Percentiles rank a stretch among this genome's conserved stretches.
phyloP scores from a whole-genome alignment of 2,113 vertebrate species.

The Phrynocephalus versicolor region DNA sequence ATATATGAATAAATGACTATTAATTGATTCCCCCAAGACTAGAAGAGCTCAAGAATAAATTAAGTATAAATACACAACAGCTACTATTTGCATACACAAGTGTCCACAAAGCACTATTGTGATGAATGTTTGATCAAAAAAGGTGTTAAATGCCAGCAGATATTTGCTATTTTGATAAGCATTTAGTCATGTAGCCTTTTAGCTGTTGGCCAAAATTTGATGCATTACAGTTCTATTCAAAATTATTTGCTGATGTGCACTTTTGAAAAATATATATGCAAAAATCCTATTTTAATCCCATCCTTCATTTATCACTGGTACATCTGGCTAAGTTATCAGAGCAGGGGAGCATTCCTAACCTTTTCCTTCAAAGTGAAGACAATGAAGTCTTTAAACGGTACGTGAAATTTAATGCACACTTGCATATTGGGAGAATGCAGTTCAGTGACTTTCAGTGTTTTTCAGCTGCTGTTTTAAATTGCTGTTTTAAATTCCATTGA shows the following conservation, averaged over 20 bases:
- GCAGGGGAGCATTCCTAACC: conserved; percentile 16
- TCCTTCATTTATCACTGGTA: background rate
- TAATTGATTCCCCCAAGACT: background rate
- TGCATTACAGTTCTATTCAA: background rate
- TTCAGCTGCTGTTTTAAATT: conserved; percentile 66
- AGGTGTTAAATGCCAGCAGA: background rate
- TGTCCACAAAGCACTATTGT: background rate
- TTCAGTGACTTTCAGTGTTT: conserved; percentile 48
- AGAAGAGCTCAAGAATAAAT: background rate
- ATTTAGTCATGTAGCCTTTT: background rate
- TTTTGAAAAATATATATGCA: conserved; percentile 12
- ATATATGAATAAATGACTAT: background rate
- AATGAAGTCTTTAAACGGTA: conserved; percentile 45
- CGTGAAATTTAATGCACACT: conserved; percentile 38
- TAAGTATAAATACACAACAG: background rate
- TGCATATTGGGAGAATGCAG: conserved; percentile 34
- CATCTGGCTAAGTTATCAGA: conserved; percentile 25
- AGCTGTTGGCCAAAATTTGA: background rate
- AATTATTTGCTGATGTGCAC: background rate
- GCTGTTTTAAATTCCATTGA: conserved; percentile 74
- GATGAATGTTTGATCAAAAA: background rate
- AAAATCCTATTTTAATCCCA: conserved; percentile 1
- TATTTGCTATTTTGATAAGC: background rate
- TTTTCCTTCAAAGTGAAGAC: conserved; percentile 43
- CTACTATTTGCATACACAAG: background rate